Evolutionary conservation across 2,888 invertebrate species (phyloP).

Genomic region (Megamerina dolium): DNA sequence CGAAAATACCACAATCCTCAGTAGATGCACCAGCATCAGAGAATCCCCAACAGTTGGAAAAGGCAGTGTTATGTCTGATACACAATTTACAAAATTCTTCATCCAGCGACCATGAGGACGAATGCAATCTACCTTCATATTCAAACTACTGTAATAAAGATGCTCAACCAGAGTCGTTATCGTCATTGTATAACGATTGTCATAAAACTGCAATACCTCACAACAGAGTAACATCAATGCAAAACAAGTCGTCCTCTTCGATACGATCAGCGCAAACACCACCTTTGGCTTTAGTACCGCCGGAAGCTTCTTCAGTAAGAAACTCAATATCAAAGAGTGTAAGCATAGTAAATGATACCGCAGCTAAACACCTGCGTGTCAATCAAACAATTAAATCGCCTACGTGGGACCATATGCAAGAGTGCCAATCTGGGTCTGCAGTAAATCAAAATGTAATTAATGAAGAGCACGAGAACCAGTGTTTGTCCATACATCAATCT

Average conservation of each 20-base stretch:
- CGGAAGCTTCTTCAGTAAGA: slow-evolving; percentile 45
- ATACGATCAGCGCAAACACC: slow-evolving; percentile 37
- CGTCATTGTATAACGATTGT: too few species aligned
- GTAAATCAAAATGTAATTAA: too few species aligned
- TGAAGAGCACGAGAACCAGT: too few species aligned
- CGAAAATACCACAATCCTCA: slow-evolving; percentile 47
- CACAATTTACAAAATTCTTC: slow-evolving; percentile 48
- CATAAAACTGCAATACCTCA: too few species aligned
- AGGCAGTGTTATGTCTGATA: slow-evolving; percentile 66
- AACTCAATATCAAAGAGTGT: slow-evolving; percentile 49
- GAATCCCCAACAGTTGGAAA: slow-evolving; percentile 64
- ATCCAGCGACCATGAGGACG: slow-evolving; percentile 30
- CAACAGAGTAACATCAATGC: slow-evolving; percentile 12
- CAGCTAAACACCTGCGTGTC: slow-evolving; percentile 35
- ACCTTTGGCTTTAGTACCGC: slow-evolving; percentile 47
- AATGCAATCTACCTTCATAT: slow-evolving; percentile 12
- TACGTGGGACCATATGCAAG: slow-evolving; percentile 11
- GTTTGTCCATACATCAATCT: too few species aligned
- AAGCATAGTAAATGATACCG: slow-evolving; percentile 43
- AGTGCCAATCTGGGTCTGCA: too few species aligned
- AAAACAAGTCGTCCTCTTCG: slow-evolving; percentile 4
- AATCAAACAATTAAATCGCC: slow-evolving; percentile 8
- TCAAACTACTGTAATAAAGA: slow-evolving; percentile 18
- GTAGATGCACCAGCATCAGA: slow-evolving; percentile 56
- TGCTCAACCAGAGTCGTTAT: neutral